Evolutionary conservation across 2,888 invertebrate genomes (phyloP), one percentile per base, ranked within the genome.

Genomic region (Caenorhabditis zanzibari): DNA sequence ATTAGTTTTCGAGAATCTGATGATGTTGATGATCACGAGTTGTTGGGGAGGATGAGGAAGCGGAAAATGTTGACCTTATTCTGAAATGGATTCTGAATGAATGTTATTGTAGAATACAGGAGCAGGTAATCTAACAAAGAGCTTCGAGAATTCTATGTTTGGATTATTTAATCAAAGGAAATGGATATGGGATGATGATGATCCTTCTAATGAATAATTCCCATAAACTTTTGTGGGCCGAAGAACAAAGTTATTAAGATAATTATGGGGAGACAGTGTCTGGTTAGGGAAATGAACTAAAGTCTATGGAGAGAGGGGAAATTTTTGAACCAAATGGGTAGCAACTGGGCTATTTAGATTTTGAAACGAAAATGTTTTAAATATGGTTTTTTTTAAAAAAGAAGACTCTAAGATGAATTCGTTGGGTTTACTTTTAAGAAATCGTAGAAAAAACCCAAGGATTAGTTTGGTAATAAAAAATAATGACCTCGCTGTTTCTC

Each of bases 201-300:
- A 22, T 52, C 66, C 19, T 35, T 68, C 22, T 56, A 59, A 59
- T 66, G 54, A 56, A 64, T 22, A 19, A 38, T 56, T 47, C 58
- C 10, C 26, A 10, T 28, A 1, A 3, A 14, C 16, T 12, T 26
- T 19, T 22, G 44, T 19, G 9, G 69, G 63, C 16, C 77, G 54
- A 59, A 69, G 77, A 77, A 63, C 77, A 77, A 77, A 77, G 32
- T 54, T 71, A 71, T 77, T 77, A 77, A 44, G 52, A 69, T 77
- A 71, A 77, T 77, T 77, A 77, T 52, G 26, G 71, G 38, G 44
- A 14, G 35, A 49, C 49, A 66, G 19, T 56, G 71, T 44, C 58
- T 56, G 19, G 59, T n/a, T 32, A 7, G 26, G 35, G 10, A n/a
- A 35, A 10, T 1, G 24, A 5, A 54, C 56, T 56, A 56, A 41